Base-by-base conservation (phyloP, 2,113 vertebrate species). In the Machaerirhynchus nigripectus region DNA sequence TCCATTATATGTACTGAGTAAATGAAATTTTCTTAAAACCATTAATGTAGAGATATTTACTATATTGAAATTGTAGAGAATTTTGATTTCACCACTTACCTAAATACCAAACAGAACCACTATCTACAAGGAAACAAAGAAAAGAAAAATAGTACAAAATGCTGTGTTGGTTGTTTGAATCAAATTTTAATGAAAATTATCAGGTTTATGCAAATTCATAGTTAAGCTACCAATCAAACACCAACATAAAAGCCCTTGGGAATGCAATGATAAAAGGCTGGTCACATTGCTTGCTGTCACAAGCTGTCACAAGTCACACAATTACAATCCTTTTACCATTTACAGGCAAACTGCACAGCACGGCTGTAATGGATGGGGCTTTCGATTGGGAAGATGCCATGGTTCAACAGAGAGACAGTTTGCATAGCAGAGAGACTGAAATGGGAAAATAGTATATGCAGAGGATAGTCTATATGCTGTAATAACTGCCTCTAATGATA, bases 351-450 rank as follows among this genome's bases (percentile, higher is more conserved):
- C 56, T 40, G n/a, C 65, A 69, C 27, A 31, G 31, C 16, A 35
- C 1, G 0, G 28, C 35, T 7, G 8, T 11, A 71, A 49, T 1
- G 2, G 83, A 71, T 1, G 4, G 31, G 4, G 3, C 49, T 83
- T 26, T 16, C 69, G 40, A 35, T 14, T 33, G 63, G 23, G 44
- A 50, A 64, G 26, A 60, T 61, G 63, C 10, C 59, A 26, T 19
- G 30, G 39, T 55, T 52, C 44, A 42, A 74, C 15, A 61, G 24
- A 57, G n/a, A 50, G 23, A 73, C 50, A 16, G 23, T 84, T 33
- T 55, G 53, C n/a, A 57, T 9, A 74, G 46, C 52, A 84, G 75
- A 59, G 7, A 39, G 42, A 81, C 56, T 79, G 49, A 67, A 87
- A 91, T 26, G 17, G 60, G 33, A 15, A 89, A 93, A 93, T 7